Conservation (phyloP, 2,797 vertebrate species). For the Smutsia temminckii region DNA sequence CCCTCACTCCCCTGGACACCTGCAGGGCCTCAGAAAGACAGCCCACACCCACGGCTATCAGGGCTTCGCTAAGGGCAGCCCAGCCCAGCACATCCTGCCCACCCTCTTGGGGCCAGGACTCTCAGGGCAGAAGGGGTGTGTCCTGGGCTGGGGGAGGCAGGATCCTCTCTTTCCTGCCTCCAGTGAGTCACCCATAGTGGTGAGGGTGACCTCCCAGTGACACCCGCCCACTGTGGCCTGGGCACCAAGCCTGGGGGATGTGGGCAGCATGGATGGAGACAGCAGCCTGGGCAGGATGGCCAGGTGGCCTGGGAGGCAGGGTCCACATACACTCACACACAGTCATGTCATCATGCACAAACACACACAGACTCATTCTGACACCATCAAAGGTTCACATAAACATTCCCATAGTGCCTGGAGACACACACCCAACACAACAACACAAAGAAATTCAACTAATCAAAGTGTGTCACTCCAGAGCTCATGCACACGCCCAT, state of each 20-base stretch:
- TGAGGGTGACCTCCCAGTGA: conserved; percentile 78
- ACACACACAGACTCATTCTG: neutral
- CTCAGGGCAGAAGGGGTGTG: conserved; percentile 57
- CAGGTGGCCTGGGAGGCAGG: conserved; percentile 35
- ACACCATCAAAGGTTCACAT: conserved; percentile 35
- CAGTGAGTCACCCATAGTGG: conserved; percentile 73
- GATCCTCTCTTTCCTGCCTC: conserved; percentile 72
- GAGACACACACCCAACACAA: neutral
- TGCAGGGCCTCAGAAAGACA: neutral
- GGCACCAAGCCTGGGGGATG: conserved; percentile 74
- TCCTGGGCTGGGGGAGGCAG: conserved; percentile 56
- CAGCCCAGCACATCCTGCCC: conserved; percentile 15
- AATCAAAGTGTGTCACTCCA: neutral
- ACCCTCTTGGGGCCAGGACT: conserved; percentile 1
- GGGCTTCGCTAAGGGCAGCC: neutral
- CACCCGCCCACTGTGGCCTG: conserved; percentile 79
- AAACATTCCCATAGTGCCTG: neutral
- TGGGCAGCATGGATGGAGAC: conserved; percentile 72
- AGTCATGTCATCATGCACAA: neutral
- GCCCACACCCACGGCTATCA: neutral
- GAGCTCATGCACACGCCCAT: neutral
- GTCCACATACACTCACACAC: conserved; percentile 21
- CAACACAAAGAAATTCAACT: neutral
- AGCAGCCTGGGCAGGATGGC: conserved; percentile 54
- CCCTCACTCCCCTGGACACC: conserved; percentile 24